phyloP scores from a whole-genome alignment of 92 coral and sea anemone genomes.

The Blastomussa wellsi region DNA sequence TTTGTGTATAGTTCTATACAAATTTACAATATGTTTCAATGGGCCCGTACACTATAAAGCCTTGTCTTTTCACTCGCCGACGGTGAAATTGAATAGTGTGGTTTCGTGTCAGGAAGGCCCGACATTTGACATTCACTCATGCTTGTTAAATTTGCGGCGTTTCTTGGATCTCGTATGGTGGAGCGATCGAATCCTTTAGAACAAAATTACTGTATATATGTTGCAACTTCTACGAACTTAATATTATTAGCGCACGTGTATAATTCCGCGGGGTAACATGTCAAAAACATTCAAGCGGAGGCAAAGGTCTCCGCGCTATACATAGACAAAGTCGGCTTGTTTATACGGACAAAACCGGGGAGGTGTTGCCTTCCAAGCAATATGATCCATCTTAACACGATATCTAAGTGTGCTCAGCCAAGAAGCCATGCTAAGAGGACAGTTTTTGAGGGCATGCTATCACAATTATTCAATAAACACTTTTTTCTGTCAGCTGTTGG shows the following conservation, averaged over 20 bases:
- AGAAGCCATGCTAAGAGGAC: not conserved
- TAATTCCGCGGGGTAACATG: not conserved
- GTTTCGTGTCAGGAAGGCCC: slow-evolving; percentile 8
- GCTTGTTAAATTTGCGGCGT: not conserved
- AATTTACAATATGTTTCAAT: slow-evolving; percentile 27
- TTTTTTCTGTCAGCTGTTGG: not conserved
- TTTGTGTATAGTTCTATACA: slow-evolving; percentile 17
- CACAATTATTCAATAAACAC: not conserved
- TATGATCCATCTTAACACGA: slow-evolving; percentile 11
- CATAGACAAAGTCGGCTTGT: not conserved
- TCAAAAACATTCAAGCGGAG: not conserved
- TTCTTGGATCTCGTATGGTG: not conserved
- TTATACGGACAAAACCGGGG: not conserved
- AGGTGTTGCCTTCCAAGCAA: not conserved
- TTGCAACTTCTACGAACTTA: not conserved
- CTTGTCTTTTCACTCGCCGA: slow-evolving; percentile 10
- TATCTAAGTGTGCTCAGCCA: slow-evolving; percentile 1
- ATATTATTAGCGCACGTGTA: slow-evolving; percentile 25
- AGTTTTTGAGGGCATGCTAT: not conserved
- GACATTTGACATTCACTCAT: not conserved
- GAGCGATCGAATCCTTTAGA: not conserved
- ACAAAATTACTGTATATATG: slow-evolving; percentile 3
- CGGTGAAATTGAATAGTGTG: slow-evolving; percentile 32
- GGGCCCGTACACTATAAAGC: slow-evolving; percentile 16
- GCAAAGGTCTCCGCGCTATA: not conserved